Percentiles rank a stretch among this genome's conserved stretches.
Conservation (phyloP, 2,888 invertebrate species). For the Chloroclystis v-ata region DNA sequence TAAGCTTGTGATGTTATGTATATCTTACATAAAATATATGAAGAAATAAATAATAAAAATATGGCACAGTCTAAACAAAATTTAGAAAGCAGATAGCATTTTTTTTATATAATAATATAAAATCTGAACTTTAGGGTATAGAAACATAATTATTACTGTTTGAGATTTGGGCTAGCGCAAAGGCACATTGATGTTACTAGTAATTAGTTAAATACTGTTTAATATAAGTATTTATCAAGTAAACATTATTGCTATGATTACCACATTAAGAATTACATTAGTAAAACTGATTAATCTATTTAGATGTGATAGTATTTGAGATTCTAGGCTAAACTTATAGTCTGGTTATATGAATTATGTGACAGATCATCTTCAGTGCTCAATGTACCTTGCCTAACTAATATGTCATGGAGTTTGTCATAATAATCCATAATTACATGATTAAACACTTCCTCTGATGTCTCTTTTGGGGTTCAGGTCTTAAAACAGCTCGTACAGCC, state of each 20-base stretch:
- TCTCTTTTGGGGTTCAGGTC: conserved; percentile 97
- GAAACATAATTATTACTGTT: conserved; percentile 77
- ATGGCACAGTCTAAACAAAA: conserved; percentile 29
- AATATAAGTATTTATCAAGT: background rate
- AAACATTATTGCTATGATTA: background rate
- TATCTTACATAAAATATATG: conserved; percentile 3
- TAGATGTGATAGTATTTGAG: too few species aligned
- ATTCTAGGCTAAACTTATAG: too few species aligned
- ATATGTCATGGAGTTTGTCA: conserved; percentile 47
- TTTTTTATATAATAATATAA: conserved; percentile 14
- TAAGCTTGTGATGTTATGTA: conserved; percentile 55
- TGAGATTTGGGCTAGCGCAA: conserved; percentile 56
- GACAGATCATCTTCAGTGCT: background rate
- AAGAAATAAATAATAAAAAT: conserved; percentile 23
- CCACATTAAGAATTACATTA: too few species aligned
- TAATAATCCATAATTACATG: conserved; percentile 82
- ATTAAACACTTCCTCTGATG: conserved; percentile 94
- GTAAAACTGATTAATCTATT: too few species aligned
- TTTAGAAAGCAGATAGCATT: conserved; percentile 14
- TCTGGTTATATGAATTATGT: background rate
- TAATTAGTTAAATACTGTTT: background rate
- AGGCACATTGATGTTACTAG: conserved; percentile 19
- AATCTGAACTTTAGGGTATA: conserved; percentile 43
- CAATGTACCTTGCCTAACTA: conserved; percentile 30
- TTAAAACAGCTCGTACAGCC: conserved; percentile 96